Conservation (phyloP, 2,888 invertebrate genomes). For the Amiota communis region DNA sequence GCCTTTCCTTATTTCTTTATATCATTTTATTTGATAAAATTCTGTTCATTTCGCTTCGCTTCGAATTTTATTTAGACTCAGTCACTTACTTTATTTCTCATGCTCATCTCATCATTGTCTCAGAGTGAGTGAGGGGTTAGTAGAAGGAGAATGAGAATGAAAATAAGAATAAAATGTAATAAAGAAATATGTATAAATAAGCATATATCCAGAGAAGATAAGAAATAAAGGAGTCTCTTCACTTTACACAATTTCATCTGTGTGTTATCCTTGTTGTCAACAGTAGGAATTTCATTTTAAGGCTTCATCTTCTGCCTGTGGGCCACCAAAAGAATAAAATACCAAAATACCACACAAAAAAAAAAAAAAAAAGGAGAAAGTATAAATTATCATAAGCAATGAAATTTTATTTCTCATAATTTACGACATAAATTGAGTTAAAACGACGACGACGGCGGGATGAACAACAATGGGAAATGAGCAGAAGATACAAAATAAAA, state of each 20-base stretch:
- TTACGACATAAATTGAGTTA: slow-evolving; percentile 52
- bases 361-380: slow-evolving; percentile 18
- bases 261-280: background rate
- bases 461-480: too few species aligned
- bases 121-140: background rate
- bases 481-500: too few species aligned
- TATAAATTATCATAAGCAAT: slow-evolving; percentile 54
- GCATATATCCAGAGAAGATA: slow-evolving; percentile 12
- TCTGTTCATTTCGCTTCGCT: background rate
- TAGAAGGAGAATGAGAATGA: slow-evolving; percentile 23
- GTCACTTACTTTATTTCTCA: background rate
- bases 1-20: slow-evolving; percentile 17
- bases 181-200: slow-evolving; percentile 35
- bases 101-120: background rate
- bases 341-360: slow-evolving; percentile 14
- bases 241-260: background rate
- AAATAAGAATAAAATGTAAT: too few species aligned
- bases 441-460: too few species aligned
- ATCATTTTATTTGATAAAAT: slow-evolving; percentile 34
- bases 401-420: slow-evolving; percentile 58
- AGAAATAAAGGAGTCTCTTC: background rate
- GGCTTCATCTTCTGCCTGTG: too few species aligned
- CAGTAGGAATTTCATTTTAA: background rate
- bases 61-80: slow-evolving; percentile 5
- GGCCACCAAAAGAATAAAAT: background rate